Conservation (phyloP, 2,113 vertebrate genomes). For the Gopherus flavomarginatus region DNA sequence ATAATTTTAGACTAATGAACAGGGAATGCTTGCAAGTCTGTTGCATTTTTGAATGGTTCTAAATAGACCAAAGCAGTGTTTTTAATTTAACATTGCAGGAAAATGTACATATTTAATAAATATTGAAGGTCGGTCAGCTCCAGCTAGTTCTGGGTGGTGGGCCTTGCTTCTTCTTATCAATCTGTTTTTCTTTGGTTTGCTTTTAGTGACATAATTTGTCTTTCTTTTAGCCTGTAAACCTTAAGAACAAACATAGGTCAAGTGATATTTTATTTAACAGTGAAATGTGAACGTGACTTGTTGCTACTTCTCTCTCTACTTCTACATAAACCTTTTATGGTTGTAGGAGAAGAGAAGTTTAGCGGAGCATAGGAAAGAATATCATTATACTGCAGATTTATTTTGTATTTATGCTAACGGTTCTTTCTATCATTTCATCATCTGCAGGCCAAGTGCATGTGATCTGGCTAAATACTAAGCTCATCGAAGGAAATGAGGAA, state of each 20-base stretch:
- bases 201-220: background rate
- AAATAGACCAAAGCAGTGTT: background rate
- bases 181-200: background rate
- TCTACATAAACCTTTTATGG: accelerated
- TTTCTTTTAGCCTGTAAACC: background rate
- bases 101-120: background rate
- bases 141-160: accelerated
- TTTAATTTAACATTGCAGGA: background rate
- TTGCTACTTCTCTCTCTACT: background rate
- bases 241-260: background rate
- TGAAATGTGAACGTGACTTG: background rate
- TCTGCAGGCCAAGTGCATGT: background rate
- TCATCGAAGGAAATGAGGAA: background rate
- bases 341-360: background rate
- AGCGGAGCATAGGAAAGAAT: background rate
- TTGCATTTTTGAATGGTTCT: background rate
- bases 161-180: background rate
- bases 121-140: background rate
- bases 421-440: background rate
- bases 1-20: background rate
- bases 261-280: background rate
- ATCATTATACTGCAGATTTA: background rate
- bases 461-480: background rate
- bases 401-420: too few relatives aligned
- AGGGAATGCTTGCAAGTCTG: background rate